phyloP scores from a whole-genome alignment of 2,113 vertebrate species.

The Pterocles orientalis region DNA sequence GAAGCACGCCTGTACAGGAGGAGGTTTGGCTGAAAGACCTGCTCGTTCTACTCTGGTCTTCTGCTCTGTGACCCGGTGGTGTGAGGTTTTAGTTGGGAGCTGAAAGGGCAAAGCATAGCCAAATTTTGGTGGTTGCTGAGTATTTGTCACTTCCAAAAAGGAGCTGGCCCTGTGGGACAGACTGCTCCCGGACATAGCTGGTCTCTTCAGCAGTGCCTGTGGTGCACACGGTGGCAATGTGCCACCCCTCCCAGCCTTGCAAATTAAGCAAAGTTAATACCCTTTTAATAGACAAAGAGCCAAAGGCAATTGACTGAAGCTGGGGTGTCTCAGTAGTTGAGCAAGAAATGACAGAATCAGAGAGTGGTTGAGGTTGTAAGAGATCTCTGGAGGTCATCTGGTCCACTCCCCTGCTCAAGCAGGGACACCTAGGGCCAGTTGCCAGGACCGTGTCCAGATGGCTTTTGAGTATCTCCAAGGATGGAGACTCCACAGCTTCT shows the following conservation, averaged over 20 bases:
- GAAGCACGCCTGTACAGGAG: accelerated
- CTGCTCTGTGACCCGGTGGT: not conserved
- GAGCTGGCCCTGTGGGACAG: not conserved
- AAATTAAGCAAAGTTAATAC: not conserved
- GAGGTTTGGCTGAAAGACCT: not conserved
- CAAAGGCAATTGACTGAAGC: not conserved
- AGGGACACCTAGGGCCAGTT: not conserved
- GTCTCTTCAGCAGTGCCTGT: not conserved
- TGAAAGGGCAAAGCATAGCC: not conserved
- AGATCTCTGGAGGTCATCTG: not conserved
- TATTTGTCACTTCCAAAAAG: not conserved
- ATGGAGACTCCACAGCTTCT: not conserved
- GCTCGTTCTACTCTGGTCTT: accelerated
- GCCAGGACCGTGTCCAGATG: not conserved
- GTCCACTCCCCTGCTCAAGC: not conserved
- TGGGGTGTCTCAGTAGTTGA: not conserved
- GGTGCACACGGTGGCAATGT: not conserved
- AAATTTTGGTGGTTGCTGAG: not conserved
- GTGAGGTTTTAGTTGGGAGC: not conserved
- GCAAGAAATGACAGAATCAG: not conserved
- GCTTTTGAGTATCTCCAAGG: not conserved
- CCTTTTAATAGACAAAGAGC: not conserved
- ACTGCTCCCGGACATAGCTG: not conserved
- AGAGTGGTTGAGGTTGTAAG: not conserved
- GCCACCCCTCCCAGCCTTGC: not conserved